These are phyloP conservation scores for Drosophila picticornis DNA, from an alignment of 2,888 invertebrate species.

Conservation along the genomic window DNA sequence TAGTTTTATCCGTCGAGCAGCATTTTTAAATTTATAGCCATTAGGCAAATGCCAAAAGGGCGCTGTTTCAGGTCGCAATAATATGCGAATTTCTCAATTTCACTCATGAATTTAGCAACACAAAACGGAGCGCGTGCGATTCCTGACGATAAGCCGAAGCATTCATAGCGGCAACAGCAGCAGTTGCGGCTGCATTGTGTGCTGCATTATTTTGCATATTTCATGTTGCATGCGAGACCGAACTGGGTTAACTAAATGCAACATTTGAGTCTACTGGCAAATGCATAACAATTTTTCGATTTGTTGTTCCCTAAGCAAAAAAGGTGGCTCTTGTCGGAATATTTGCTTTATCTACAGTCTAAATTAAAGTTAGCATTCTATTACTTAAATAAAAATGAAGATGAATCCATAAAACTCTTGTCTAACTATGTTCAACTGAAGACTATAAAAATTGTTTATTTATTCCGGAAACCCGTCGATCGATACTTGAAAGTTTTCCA, in stretches of 20 bases:
- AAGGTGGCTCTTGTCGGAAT: neutral
- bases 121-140: slow-evolving; percentile 22
- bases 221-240: slow-evolving; percentile 56
- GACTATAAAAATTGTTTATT: neutral
- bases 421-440: too few relatives aligned
- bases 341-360: neutral
- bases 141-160: slow-evolving; percentile 46
- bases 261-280: slow-evolving; percentile 38
- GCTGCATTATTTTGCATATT: slow-evolving; percentile 66
- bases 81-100: slow-evolving; percentile 37
- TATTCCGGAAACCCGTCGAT: neutral
- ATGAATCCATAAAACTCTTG: neutral
- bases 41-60: slow-evolving; percentile 28
- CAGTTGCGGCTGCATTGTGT: slow-evolving; percentile 10
- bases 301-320: slow-evolving; percentile 15
- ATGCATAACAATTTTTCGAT: slow-evolving; percentile 45
- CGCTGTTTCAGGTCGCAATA: slow-evolving; percentile 9
- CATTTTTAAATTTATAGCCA: slow-evolving; percentile 56
- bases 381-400: neutral
- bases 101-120: slow-evolving; percentile 15
- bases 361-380: neutral
- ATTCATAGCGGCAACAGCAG: slow-evolving; percentile 28
- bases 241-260: slow-evolving; percentile 68
- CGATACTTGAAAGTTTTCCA: neutral
- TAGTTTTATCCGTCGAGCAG: slow-evolving; percentile 24